Base-by-base conservation (phyloP, 2,113 vertebrate genomes). In the Vicugna pacos region DNA sequence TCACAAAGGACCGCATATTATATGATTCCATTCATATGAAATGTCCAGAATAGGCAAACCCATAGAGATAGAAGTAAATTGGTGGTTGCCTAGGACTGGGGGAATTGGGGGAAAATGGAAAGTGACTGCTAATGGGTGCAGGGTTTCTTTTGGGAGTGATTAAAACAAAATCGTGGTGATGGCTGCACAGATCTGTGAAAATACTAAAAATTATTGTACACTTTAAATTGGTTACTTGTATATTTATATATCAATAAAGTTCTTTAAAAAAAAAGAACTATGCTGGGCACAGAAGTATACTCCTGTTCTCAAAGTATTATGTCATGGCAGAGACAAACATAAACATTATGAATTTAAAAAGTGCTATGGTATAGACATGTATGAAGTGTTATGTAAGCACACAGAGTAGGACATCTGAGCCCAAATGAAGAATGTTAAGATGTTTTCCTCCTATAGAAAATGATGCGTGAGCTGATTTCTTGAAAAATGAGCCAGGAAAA, bases 261-360 rank as follows among this genome's bases (percentile, higher is more conserved):
- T 42, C 16, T 95, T 65, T 30, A 64, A 69, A 35, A 91, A 91
- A 67, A 70, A 20, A 13, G 67, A 92, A 73, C 75, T 81, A 17
- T 80, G 12, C 15, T n/a, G 26, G 32, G 42, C 69, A 42, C 13
- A 75, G 28, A 17, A 69, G 6, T 92, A 54, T 30, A 24, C 32
- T 32, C 24, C 64, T 52, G 28, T 62, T 72, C 64, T 81, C 54
- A 81, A 65, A 92, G 15, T 58, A 67, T 52, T 88, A 69, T 84
- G 48, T 22, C 3, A 19, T 92, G 62, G 26, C 17, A 67, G 32
- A 87, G n/a, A 64, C 13, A 56, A 72, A 67, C 24, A 72, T 26
- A 80, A 94, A 91, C 8, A 89, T 85, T 94, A 94, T 80, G n/a
- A 86, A 48, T 60, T 16, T 69, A 72, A 92, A 83, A 90, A 8